Percentiles rank a stretch among this genome's conserved stretches.
Conservation (phyloP, 1,140 invertebrate species). For the Philaenus spumarius region DNA sequence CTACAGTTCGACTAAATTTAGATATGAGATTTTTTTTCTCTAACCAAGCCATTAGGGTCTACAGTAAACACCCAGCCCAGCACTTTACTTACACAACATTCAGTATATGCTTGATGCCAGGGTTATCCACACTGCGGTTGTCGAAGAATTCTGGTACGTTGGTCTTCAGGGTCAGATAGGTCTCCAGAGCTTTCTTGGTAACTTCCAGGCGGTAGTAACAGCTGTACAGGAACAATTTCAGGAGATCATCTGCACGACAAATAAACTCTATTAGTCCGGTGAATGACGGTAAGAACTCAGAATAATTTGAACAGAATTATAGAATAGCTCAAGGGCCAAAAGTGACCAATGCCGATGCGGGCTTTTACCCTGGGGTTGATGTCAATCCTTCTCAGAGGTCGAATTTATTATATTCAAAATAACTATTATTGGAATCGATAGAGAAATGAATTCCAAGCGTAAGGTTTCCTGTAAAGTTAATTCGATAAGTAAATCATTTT, state of each 20-base stretch:
- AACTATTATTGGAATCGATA: too few species aligned
- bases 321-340: background rate
- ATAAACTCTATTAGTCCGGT: background rate
- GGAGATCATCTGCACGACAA: slow-evolving; percentile 43
- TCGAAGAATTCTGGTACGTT: slow-evolving; percentile 53
- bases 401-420: too few species aligned
- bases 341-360: background rate
- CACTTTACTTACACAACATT: slow-evolving; percentile 45
- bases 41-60: too few species aligned
- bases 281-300: background rate
- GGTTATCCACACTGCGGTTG: slow-evolving; percentile 45
- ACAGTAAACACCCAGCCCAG: too few species aligned
- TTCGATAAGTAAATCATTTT: too few species aligned
- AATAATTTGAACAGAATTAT: background rate
- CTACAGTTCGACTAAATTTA: too few species aligned
- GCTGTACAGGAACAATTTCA: slow-evolving; percentile 54
- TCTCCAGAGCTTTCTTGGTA: slow-evolving; percentile 55
- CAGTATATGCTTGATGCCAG: slow-evolving; percentile 41
- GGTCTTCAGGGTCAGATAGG: slow-evolving; percentile 53
- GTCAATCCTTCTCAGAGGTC: background rate
- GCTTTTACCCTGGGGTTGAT: background rate
- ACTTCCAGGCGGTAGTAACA: slow-evolving; percentile 53
- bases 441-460: too few species aligned
- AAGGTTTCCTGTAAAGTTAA: too few species aligned
- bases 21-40: too few species aligned